A percentile compares a stretch with the other conserved stretches of the same genome.
Evolutionary conservation across 2,797 vertebrate genomes (phyloP).

Genomic region (Anguilla megastoma): DNA sequence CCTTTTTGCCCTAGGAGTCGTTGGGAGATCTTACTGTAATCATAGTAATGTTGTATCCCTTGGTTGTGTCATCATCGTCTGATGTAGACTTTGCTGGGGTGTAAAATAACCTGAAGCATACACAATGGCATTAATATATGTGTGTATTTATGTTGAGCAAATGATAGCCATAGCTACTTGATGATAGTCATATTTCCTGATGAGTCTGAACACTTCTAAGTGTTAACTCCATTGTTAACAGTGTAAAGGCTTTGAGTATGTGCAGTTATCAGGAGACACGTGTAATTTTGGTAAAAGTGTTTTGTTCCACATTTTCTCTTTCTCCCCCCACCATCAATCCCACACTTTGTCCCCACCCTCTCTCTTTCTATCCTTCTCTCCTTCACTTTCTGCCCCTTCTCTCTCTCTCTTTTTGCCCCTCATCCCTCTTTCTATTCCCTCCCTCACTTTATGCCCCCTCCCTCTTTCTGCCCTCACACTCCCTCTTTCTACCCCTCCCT

Average conservation of each 20-base stretch:
- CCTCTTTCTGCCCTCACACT: not conserved
- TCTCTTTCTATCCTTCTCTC: not conserved
- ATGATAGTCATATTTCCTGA: not conserved
- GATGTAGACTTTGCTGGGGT: not conserved
- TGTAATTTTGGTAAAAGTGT: not conserved
- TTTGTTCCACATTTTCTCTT: not conserved
- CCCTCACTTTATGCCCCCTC: no score
- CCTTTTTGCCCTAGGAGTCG: not conserved
- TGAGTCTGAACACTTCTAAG: not conserved
- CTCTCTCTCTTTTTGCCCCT: conserved; percentile 28
- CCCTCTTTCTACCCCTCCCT: not conserved
- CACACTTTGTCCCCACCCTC: no score
- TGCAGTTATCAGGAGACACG: not conserved
- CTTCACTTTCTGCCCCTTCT: conserved; percentile 25
- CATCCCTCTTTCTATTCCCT: conserved; percentile 9
- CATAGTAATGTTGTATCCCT: no score
- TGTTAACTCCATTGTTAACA: not conserved
- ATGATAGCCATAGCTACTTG: not conserved
- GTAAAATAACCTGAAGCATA: not conserved
- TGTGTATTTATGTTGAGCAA: not conserved
- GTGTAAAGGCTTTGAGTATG: not conserved
- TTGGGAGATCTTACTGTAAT: no score
- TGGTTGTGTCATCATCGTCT: not conserved
- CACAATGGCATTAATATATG: not conserved
- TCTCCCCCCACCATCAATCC: no score